Evolutionary conservation across 2,888 invertebrate genomes (phyloP), one percentile per base, ranked within the genome.

Genomic region (Teinopalpus imperialis): DNA sequence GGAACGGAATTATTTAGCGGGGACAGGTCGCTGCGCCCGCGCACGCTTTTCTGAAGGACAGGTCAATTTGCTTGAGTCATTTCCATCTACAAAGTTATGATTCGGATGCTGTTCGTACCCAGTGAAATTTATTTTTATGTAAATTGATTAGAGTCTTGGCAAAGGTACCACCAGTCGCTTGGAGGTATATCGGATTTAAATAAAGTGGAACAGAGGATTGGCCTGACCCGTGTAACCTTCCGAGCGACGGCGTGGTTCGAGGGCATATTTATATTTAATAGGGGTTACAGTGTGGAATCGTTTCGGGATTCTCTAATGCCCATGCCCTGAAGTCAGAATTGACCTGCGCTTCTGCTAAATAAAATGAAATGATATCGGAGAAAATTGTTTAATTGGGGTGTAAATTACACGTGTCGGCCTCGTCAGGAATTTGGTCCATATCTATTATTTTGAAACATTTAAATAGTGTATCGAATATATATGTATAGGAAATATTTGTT

Each of bases 231-330:
- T 50, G 48, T 61, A 68, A 73, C 72, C 76, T 78, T 75, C 71
- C 63, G 59, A 34, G n/a, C n/a, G 21, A 61, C 63, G 63, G 53
- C 62, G 63, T 79, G 81, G 81, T 86, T 86, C 71, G 69, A 69
- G 81, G 86, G 85, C 85, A 87, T 75, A 69, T 79, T 88, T 88
- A 86, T 67, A 65, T 80, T 77, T 83, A 88, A 86, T 86, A 64
- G 81, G 79, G 83, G 81, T 81, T 83, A 82, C 72, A 65, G 49
- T 65, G 68, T 60, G 63, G 74, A 75, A 76, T 75, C 60, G 76
- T 76, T 73, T 71, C 74, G 77, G 81, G 80, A 70, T 26, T 26
- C 72, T 66, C 68, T 81, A 82, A 81, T 81, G 70, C 61, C 62
- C 59, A 69, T 75, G 82, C 81, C 85, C 77, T 61, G 67, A 66